Percentiles rank a stretch among this genome's conserved stretches.
Conservation (phyloP, 2,888 invertebrate genomes). For the Drosophila quinaria region DNA sequence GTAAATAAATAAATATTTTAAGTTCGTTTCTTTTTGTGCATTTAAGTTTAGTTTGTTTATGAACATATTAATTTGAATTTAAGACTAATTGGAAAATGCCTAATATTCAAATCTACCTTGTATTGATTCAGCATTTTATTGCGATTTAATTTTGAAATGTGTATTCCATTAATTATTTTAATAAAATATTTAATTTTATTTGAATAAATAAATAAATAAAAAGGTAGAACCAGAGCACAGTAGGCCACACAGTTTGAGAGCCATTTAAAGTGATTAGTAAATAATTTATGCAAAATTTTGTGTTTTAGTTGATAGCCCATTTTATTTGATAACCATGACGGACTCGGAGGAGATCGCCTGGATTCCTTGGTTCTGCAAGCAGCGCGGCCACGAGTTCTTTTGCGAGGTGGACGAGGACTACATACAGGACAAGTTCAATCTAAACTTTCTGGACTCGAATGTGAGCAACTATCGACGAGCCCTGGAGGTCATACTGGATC, state of each 20-base stretch:
- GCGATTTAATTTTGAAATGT: too few relatives aligned
- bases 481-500: slow-evolving; percentile 98
- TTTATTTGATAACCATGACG: slow-evolving; percentile 90
- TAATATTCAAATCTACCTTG: too few relatives aligned
- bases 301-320: not conserved
- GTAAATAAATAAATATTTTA: too few relatives aligned
- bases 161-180: too few relatives aligned
- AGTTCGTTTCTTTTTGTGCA: too few relatives aligned
- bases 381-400: slow-evolving; percentile 99
- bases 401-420: slow-evolving; percentile 99
- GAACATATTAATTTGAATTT: too few relatives aligned
- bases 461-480: slow-evolving; percentile 99
- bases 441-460: slow-evolving; percentile 99
- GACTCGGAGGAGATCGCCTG: slow-evolving; percentile 99
- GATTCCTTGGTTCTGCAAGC: slow-evolving; percentile 99
- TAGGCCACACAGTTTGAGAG: slow-evolving; percentile 8
- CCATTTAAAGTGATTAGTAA: slow-evolving; percentile 5
- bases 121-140: too few relatives aligned
- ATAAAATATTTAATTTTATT: too few relatives aligned
- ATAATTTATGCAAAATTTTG: not conserved
- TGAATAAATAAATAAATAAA: too few relatives aligned
- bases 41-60: too few relatives aligned
- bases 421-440: slow-evolving; percentile 99
- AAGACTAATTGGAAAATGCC: too few relatives aligned
- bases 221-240: not conserved